phyloP scores from a whole-genome alignment of 1,140 invertebrate genomes.

The Alviniconcha marisindica region DNA sequence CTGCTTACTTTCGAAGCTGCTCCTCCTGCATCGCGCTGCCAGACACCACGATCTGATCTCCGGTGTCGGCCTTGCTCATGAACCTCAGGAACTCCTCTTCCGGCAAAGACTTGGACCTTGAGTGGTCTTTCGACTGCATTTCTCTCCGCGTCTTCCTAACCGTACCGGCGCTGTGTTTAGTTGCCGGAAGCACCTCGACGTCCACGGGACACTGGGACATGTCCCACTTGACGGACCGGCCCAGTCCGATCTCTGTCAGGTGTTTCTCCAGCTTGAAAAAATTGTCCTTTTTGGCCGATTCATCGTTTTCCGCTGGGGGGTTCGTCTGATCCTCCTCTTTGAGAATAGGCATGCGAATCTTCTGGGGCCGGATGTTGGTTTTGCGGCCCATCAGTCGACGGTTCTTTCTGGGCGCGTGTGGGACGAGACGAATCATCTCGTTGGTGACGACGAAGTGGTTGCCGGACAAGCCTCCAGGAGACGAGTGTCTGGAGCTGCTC shows the following conservation, averaged over 20 bases:
- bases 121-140: not conserved
- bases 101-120: not conserved
- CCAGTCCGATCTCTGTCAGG: constrained; percentile 4
- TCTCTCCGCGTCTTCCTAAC: not conserved
- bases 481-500: not conserved
- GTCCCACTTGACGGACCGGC: not conserved
- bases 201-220: not conserved
- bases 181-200: not conserved
- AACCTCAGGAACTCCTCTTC: not conserved
- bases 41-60: not conserved
- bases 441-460: not conserved
- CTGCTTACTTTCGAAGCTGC: not conserved
- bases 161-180: not conserved
- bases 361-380: not conserved
- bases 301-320: not conserved
- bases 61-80: not conserved
- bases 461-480: not conserved
- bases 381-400: not conserved
- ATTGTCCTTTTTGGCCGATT: not conserved
- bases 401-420: not conserved
- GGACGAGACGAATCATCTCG: constrained; percentile 15
- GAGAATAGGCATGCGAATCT: not conserved
- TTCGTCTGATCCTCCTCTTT: not conserved
- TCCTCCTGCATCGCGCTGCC: not conserved
- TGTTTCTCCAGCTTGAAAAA: constrained; percentile 3